Evolutionary conservation across 2,797 vertebrate genomes (phyloP).

Genomic region (Pangasius larnaudii): DNA sequence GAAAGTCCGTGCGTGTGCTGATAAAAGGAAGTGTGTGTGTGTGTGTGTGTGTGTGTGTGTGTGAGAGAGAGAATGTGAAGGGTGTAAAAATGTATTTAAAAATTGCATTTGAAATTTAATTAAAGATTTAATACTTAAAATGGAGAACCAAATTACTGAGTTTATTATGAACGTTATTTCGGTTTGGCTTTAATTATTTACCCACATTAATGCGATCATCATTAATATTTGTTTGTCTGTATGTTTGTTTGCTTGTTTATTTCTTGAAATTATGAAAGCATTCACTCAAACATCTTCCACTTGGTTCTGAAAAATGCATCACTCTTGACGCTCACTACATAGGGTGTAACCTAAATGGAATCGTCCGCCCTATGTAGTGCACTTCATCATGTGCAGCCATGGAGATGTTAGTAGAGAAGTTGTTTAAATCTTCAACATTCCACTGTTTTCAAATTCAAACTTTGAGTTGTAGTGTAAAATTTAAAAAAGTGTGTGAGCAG

Average conservation of each 20-base stretch:
- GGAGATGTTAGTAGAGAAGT: background rate
- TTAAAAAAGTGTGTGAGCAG: no score
- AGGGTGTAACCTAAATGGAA: background rate
- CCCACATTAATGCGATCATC: background rate
- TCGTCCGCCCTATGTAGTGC: background rate
- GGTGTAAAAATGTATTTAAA: background rate
- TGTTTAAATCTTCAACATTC: background rate
- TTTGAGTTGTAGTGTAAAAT: background rate
- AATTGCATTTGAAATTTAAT: background rate
- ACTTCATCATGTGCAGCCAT: background rate
- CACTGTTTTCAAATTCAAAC: background rate
- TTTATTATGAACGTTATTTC: background rate
- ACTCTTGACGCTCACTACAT: background rate
- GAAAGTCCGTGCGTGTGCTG: background rate
- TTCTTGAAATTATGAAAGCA: background rate
- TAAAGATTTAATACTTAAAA: background rate
- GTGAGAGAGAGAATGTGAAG: background rate
- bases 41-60: background rate
- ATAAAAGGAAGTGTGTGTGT: background rate
- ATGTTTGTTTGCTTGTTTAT: conserved; percentile 6
- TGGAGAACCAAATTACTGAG: background rate
- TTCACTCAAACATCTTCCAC: background rate
- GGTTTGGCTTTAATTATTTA: background rate
- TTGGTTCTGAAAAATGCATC: background rate
- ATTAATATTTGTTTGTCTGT: background rate